phyloP scores from a whole-genome alignment of 1,140 invertebrate genomes.

The Tyrophagus putrescentiae region DNA sequence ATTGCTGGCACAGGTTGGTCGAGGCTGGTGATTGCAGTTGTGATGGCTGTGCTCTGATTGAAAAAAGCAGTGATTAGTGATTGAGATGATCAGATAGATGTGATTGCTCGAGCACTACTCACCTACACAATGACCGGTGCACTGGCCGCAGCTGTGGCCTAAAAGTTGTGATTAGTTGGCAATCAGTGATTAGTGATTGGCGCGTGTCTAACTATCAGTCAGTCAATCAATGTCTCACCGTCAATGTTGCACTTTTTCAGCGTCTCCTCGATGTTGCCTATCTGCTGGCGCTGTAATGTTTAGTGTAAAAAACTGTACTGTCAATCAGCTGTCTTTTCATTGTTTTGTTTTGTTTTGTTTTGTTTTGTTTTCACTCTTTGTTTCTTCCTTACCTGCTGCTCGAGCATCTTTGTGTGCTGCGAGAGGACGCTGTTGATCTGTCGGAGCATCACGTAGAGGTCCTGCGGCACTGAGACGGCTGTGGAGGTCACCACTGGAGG shows the following conservation, averaged over 20 bases:
- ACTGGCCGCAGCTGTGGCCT: neutral
- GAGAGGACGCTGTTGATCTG: neutral
- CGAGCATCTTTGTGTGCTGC: neutral
- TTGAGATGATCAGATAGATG: too few species aligned
- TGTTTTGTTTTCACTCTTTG: neutral
- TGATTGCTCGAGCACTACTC: neutral
- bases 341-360: too few species aligned
- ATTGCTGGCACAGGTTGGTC: slow-evolving; percentile 49
- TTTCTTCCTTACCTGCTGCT: neutral
- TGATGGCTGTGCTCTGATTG: neutral
- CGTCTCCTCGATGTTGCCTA: too few species aligned
- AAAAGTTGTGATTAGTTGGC: neutral
- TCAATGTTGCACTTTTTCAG: too few species aligned
- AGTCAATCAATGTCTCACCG: too few species aligned
- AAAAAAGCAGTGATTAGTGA: neutral
- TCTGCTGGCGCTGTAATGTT: too few species aligned
- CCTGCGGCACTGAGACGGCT: neutral
- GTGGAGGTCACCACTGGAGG: neutral
- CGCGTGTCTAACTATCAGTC: neutral
- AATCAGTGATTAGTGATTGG: neutral
- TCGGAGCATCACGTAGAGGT: neutral
- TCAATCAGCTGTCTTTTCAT: too few species aligned
- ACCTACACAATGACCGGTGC: neutral
- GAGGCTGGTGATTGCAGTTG: slow-evolving; percentile 47
- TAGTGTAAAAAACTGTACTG: too few species aligned